These are phyloP conservation scores for Toxonevra muliebris DNA, from an alignment of 2,888 invertebrate genomes.

Conservation along the genomic window DNA sequence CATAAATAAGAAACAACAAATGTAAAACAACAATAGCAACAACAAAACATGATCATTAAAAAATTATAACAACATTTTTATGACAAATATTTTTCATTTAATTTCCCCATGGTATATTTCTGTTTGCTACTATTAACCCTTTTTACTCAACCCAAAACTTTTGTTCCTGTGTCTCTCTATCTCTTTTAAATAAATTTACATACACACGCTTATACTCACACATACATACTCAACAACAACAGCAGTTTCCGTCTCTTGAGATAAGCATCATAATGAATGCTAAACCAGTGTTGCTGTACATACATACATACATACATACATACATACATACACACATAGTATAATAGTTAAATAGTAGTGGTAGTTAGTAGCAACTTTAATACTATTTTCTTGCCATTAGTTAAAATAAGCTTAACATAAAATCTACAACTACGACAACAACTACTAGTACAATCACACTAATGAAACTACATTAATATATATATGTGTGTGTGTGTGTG, in stretches of 20 bases:
- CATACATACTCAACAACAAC: not conserved
- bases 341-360: no score
- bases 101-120: not conserved
- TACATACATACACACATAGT: not conserved
- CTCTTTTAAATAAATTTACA: not conserved
- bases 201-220: not conserved
- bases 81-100: not conserved
- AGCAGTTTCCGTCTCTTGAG: not conserved
- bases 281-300: no score
- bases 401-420: not conserved
- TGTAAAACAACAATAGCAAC: no score
- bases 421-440: no score
- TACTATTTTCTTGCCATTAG: slow-evolving; percentile 4
- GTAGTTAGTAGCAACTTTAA: not conserved
- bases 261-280: not conserved
- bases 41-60: not conserved
- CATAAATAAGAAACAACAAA: no score
- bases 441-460: no score
- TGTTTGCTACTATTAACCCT: not conserved
- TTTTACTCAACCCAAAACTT: not conserved
- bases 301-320: not conserved
- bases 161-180: not conserved
- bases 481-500: no score
- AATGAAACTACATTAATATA: no score
- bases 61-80: not conserved